Evolutionary conservation across 2,888 invertebrate species (phyloP), one percentile per base, ranked within the genome.

Genomic region (Mellilla xanthometata): DNA sequence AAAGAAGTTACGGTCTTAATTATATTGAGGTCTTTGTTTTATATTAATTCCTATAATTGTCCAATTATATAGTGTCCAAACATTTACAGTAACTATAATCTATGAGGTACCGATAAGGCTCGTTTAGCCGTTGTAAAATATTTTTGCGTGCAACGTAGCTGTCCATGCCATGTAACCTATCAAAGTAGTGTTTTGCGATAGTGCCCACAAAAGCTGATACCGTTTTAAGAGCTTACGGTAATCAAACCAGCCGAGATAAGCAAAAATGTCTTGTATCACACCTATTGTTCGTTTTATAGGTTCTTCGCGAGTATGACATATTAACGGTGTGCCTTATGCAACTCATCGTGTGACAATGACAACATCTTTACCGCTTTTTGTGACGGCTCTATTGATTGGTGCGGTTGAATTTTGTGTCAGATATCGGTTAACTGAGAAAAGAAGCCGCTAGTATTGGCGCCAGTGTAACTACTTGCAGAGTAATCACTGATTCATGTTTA

Each of bases 181-280:
- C 35, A 30, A 30, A 12, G 24, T 59, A 6, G 3, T 19, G 15
- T 8, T 19, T 3, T 62, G 60, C 58, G 66, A 63, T 72, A 68
- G 56, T 65, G 61, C 58, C 65, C 68, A 76, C 75, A 77, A 78
- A 77, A 67, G 68, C 61, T 62, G 57, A 62, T 82, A 76, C 83
- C 85, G 85, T 83, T 84, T 68, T 69, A 68, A 70, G 69, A 66
- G 64, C 67, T 81, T 78, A 76, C 78, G 77, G 78, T 81, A 78
- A 79, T 75, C 73, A 65, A 50, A 62, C 68, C 62, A 66, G 28
- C 33, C 10, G 39, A 43, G 30, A 45, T 39, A 24, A 36, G 46
- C 46, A 53, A 55, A 52, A 55, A 49, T 53, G 33, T 27, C 76
- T 75, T 74, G 72, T 72, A 70, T 62, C 67, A 42, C 56, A 59